Evolutionary conservation across 1,140 invertebrate genomes (phyloP).

Genomic region (Orchesella cincta): DNA sequence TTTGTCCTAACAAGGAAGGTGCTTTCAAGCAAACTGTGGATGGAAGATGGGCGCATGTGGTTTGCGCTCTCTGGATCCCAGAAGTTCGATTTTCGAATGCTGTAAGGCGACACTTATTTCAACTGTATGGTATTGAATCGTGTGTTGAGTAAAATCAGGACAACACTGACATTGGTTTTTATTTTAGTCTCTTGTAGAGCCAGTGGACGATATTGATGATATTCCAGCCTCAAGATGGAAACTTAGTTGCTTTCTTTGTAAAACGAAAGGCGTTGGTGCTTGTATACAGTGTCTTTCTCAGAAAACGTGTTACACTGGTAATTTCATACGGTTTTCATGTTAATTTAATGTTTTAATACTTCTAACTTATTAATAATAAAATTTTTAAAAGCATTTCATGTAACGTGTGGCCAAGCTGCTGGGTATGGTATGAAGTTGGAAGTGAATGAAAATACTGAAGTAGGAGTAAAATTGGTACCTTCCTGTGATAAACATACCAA

Average conservation of each 20-base stretch:
- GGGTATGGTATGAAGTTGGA: conserved; percentile 95
- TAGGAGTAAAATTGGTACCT: conserved; percentile 83
- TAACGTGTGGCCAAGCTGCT: conserved; percentile 96
- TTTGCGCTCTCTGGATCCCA: conserved; percentile 90
- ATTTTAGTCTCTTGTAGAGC: conserved; percentile 76
- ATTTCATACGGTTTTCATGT: too few relatives aligned
- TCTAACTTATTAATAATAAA: background rate
- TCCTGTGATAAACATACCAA: conserved; percentile 93
- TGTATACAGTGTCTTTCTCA: conserved; percentile 68
- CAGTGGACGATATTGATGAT: conserved; percentile 93
- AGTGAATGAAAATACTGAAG: conserved; percentile 69
- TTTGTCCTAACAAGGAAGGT: conserved; percentile 97
- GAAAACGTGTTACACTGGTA: conserved; percentile 7
- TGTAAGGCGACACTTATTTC: too few relatives aligned
- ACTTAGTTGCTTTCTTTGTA: conserved; percentile 93
- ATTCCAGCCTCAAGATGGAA: conserved; percentile 94
- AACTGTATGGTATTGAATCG: too few relatives aligned
- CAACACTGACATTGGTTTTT: conserved; percentile 3
- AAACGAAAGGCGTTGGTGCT: conserved; percentile 87
- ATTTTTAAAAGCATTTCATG: conserved; percentile 78
- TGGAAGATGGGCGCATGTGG: conserved; percentile 71
- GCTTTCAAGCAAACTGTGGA: conserved; percentile 98
- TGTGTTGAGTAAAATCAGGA: too few relatives aligned
- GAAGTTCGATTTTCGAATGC: conserved; percentile 98
- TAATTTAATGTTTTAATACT: background rate